Evolutionary conservation across 2,797 vertebrate species (phyloP).

Genomic region (Oryzias dopingdopingensis): DNA sequence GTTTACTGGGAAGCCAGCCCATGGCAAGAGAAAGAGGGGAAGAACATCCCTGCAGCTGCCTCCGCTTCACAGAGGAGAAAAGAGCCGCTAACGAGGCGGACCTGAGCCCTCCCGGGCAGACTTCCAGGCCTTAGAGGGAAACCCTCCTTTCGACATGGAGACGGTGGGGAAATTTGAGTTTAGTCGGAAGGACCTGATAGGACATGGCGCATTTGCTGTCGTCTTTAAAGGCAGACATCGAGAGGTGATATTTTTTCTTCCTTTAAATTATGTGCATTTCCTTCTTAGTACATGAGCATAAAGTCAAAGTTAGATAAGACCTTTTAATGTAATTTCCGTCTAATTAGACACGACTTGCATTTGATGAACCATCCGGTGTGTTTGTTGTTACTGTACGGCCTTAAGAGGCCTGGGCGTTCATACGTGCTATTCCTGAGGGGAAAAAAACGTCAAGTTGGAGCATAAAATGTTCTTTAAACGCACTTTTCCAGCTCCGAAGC

Average conservation of each 20-base stretch:
- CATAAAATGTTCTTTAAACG: neutral
- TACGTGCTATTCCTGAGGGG: conserved; percentile 29
- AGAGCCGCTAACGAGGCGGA: conserved; percentile 45
- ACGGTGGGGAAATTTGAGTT: conserved; percentile 96
- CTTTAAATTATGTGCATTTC: neutral
- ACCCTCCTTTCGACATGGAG: conserved; percentile 76
- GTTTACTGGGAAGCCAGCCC: conserved; percentile 72
- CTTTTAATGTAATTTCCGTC: rapidly evolving
- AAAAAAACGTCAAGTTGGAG: conserved; percentile 12
- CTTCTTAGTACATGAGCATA: neutral
- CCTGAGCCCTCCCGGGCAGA: conserved; percentile 47
- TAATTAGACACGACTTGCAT: neutral
- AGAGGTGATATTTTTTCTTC: conserved; percentile 76
- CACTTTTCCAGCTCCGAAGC: too few relatives aligned
- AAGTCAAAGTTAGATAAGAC: rapidly evolving
- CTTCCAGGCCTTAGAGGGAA: conserved; percentile 40
- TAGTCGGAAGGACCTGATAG: conserved; percentile 94
- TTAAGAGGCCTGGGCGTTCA: conserved; percentile 64
- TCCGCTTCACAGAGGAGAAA: conserved; percentile 59
- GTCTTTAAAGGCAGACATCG: conserved; percentile 93
- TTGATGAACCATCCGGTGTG: conserved; percentile 1
- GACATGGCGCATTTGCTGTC: conserved; percentile 96
- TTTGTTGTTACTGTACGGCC: conserved; percentile 67
- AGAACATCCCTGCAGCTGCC: conserved; percentile 68
- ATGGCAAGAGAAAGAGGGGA: conserved; percentile 74